Conservation (phyloP, 2,797 vertebrate species). For the Gallirallus australis region DNA sequence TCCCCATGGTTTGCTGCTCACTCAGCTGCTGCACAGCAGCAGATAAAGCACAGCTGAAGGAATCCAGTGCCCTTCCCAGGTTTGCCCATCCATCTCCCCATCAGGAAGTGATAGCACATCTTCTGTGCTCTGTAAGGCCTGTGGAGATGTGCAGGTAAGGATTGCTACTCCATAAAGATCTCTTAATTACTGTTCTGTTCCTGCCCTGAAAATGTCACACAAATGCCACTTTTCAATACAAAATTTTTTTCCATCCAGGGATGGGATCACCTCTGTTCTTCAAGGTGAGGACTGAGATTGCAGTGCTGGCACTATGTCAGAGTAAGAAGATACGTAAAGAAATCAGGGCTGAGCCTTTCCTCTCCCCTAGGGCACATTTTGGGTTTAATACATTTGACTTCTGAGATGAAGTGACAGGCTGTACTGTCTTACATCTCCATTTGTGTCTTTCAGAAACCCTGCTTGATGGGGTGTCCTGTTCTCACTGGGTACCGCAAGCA, state of each 20-base stretch:
- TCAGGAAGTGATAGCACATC: not conserved
- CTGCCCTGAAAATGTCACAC: not conserved
- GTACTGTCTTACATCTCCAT: not conserved
- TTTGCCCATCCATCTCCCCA: not conserved
- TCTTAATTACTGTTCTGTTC: not conserved
- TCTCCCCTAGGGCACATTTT: not conserved
- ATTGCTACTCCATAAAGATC: not conserved
- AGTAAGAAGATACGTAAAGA: not conserved
- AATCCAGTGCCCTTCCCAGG: not conserved
- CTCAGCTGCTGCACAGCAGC: not conserved
- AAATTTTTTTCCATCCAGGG: not conserved
- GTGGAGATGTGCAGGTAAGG: not conserved
- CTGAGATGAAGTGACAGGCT: not conserved
- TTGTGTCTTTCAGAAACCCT: not conserved
- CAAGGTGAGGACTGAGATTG: not conserved
- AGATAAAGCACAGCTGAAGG: not conserved
- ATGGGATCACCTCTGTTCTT: not conserved
- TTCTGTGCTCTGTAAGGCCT: not conserved
- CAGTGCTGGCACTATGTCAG: not conserved
- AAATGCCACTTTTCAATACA: not conserved
- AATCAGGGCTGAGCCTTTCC: not conserved
- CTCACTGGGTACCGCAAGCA: accelerated
- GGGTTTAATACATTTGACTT: not conserved
- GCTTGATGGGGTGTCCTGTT: not conserved
- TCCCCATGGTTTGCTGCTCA: not conserved